phyloP scores from a whole-genome alignment of 2,888 invertebrate genomes.

The Poecilus cupreus region DNA sequence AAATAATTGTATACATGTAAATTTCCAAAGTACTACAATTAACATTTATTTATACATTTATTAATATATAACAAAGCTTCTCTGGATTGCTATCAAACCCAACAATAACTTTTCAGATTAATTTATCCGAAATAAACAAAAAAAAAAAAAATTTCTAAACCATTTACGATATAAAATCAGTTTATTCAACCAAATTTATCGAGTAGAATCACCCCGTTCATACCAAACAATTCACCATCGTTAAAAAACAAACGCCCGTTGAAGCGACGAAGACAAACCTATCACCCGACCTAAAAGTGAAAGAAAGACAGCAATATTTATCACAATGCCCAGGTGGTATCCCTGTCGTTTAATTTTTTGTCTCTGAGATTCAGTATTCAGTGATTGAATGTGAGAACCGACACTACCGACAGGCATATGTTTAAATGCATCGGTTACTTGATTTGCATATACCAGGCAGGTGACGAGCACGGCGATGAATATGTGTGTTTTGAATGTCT shows the following conservation, averaged over 20 bases:
- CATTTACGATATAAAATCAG: not conserved
- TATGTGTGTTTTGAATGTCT: not conserved
- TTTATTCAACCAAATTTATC: slow-evolving; percentile 1
- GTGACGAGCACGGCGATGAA: slow-evolving; percentile 11
- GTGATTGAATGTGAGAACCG: slow-evolving; percentile 57
- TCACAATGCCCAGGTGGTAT: slow-evolving; percentile 37
- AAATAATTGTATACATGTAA: too few relatives aligned
- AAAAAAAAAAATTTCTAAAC: not conserved
- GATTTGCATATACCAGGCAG: slow-evolving; percentile 54
- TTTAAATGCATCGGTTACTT: slow-evolving; percentile 56
- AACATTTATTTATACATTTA: too few relatives aligned
- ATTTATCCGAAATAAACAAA: not conserved
- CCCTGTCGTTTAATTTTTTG: slow-evolving; percentile 23
- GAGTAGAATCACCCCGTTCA: not conserved
- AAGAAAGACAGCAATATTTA: slow-evolving; percentile 7
- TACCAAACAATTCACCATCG: not conserved
- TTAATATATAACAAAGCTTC: too few relatives aligned
- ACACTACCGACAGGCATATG: slow-evolving; percentile 51
- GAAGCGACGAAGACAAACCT: not conserved
- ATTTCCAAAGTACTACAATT: too few relatives aligned
- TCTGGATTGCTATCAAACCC: too few relatives aligned
- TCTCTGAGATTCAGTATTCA: slow-evolving; percentile 2
- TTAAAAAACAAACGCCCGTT: not conserved
- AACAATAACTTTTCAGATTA: too few relatives aligned
- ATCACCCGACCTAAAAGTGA: not conserved